phyloP scores from a whole-genome alignment of 2,888 invertebrate species.

The Campoplex nolae region DNA sequence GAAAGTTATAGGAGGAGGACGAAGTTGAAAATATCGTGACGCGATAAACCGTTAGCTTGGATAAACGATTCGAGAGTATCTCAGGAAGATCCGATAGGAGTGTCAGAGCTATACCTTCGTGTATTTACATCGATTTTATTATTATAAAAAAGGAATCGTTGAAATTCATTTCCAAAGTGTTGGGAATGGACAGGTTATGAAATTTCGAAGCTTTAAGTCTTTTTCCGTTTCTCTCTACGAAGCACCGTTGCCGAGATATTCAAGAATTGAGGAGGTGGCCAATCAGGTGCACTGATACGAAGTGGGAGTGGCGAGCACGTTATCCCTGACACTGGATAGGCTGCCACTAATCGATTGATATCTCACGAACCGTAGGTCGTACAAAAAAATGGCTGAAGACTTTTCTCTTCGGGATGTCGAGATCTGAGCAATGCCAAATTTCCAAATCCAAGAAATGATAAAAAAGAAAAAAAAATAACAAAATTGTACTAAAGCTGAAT shows the following conservation, averaged over 20 bases:
- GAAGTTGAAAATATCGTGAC: background rate
- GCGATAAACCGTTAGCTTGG: background rate
- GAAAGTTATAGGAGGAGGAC: background rate
- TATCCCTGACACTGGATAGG: background rate
- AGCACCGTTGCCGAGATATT: background rate
- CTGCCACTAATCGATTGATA: background rate
- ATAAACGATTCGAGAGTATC: conserved; percentile 3
- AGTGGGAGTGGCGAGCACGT: background rate
- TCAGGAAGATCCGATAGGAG: background rate
- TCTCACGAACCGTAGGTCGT: background rate
- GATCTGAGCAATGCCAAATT: background rate
- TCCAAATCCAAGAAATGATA: background rate
- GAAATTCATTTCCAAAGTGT: background rate
- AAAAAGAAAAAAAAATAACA: background rate
- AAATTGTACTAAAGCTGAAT: background rate
- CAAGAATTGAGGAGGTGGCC: background rate
- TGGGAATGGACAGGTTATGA: background rate
- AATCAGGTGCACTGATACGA: background rate
- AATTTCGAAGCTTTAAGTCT: background rate
- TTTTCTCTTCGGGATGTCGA: no score
- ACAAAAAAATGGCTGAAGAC: background rate
- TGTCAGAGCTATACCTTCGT: background rate
- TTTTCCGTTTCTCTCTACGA: background rate
- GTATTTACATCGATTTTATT: background rate
- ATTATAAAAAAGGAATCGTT: background rate